Conservation (phyloP, 2,113 vertebrate genomes). For the Lutjanus erythropterus region DNA sequence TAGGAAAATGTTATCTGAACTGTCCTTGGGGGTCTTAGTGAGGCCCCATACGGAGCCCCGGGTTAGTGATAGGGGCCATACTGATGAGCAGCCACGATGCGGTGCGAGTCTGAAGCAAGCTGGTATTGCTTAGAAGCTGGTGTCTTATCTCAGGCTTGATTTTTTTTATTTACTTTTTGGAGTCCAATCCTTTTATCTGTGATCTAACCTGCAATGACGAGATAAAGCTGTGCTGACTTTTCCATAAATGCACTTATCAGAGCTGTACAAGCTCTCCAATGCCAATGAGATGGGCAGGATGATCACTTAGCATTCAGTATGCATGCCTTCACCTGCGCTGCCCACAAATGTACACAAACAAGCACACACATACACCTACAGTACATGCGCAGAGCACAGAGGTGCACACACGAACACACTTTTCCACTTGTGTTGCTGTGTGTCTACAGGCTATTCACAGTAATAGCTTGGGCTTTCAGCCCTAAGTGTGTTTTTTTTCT, state of each 20-base stretch:
- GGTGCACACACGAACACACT: constrained; percentile 52
- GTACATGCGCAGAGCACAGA: constrained; percentile 43
- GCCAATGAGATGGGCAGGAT: constrained; percentile 78
- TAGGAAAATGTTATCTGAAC: constrained; percentile 62
- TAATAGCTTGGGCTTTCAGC: constrained; percentile 78
- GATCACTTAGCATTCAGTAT: constrained; percentile 79
- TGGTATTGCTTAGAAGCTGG: constrained; percentile 47
- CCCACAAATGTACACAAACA: constrained; percentile 55
- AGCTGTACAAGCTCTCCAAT: constrained; percentile 77
- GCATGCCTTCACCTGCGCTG: constrained; percentile 66
- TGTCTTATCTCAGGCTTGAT: constrained; percentile 66
- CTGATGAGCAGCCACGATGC: constrained; percentile 60
- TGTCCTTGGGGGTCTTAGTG: constrained; percentile 32
- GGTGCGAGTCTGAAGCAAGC: constrained; percentile 54
- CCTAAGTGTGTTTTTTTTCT: constrained; percentile 73
- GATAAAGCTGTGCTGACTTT: constrained; percentile 83
- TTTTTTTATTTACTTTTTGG: constrained; percentile 73
- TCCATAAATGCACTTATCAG: constrained; percentile 86
- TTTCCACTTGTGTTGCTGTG: constrained; percentile 65
- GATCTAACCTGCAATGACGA: constrained; percentile 85
- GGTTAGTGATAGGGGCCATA: constrained; percentile 63
- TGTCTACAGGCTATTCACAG: constrained; percentile 75
- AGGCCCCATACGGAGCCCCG: constrained; percentile 52
- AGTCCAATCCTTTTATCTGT: constrained; percentile 79
- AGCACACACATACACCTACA: constrained; percentile 42